Evolutionary conservation across 2,888 invertebrate genomes (phyloP).

Genomic region (Tachina grossa): DNA sequence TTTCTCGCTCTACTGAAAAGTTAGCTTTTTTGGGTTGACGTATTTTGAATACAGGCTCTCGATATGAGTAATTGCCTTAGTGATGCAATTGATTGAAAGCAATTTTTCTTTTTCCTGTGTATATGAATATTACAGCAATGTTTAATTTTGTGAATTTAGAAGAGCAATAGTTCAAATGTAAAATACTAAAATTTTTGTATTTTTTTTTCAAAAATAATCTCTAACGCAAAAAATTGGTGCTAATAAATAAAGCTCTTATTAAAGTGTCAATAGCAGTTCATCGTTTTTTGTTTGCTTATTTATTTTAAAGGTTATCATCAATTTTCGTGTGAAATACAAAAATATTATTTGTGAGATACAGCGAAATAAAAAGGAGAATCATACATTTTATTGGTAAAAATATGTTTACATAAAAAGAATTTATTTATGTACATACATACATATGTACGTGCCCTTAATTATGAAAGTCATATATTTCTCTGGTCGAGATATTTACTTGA

Average conservation of each 20-base stretch:
- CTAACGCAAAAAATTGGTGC: neutral
- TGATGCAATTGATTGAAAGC: neutral
- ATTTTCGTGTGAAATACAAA: neutral
- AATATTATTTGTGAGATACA: neutral
- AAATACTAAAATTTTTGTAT: neutral
- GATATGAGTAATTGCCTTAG: too few species aligned
- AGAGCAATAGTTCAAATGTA: neutral
- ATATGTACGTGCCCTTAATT: too few species aligned
- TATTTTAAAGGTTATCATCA: slow-evolving; percentile 5
- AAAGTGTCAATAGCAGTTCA: neutral
- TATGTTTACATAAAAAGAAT: too few species aligned
- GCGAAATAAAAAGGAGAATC: neutral
- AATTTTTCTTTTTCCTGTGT: neutral
- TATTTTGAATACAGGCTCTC: too few species aligned
- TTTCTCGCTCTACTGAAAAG: too few species aligned
- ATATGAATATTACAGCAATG: neutral
- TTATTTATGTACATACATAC: too few species aligned
- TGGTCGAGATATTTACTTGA: too few species aligned
- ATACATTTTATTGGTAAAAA: neutral
- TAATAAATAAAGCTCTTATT: neutral
- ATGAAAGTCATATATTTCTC: too few species aligned
- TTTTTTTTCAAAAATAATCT: neutral
- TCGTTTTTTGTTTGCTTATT: neutral
- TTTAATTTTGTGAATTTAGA: neutral
- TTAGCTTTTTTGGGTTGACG: too few species aligned